Evolutionary conservation across 1,140 invertebrate genomes (phyloP).

Genomic region (Penaeus japonicus): DNA sequence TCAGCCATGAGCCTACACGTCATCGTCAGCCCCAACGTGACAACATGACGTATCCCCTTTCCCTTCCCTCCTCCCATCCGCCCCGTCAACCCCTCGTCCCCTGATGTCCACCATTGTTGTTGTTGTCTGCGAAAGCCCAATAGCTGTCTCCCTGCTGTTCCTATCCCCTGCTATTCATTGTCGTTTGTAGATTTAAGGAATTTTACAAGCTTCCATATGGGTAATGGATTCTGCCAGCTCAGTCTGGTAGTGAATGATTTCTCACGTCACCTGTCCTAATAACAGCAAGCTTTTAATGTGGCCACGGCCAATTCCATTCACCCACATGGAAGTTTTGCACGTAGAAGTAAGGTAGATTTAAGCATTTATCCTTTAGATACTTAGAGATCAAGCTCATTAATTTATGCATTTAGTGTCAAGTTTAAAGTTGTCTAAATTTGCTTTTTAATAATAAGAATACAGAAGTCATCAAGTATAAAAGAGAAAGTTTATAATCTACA

Average conservation of each 20-base stretch:
- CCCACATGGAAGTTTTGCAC: constrained; percentile 37
- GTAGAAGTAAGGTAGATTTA: constrained; percentile 54
- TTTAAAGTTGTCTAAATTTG: constrained; percentile 40
- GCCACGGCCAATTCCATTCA: not conserved
- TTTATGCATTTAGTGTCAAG: constrained; percentile 36
- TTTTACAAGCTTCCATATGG: constrained; percentile 26
- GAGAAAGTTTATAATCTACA: too few relatives aligned
- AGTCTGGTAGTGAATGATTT: not conserved
- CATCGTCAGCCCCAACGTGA: not conserved
- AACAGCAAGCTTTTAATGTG: not conserved
- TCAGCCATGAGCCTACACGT: not conserved
- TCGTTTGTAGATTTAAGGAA: constrained; percentile 40
- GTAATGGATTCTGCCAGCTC: not conserved
- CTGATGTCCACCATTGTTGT: not conserved
- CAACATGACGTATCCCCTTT: too few relatives aligned
- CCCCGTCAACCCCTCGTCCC: not conserved
- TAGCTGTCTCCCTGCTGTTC: not conserved
- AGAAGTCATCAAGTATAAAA: not conserved
- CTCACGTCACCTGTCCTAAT: not conserved
- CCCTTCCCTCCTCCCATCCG: not conserved
- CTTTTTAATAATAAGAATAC: not conserved
- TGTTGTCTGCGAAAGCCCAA: not conserved
- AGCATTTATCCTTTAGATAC: constrained; percentile 52
- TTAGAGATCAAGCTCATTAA: constrained; percentile 37
- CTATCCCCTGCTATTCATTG: constrained; percentile 1